phyloP scores from a whole-genome alignment of 2,797 vertebrate genomes.

The Darevskia nairensis region DNA sequence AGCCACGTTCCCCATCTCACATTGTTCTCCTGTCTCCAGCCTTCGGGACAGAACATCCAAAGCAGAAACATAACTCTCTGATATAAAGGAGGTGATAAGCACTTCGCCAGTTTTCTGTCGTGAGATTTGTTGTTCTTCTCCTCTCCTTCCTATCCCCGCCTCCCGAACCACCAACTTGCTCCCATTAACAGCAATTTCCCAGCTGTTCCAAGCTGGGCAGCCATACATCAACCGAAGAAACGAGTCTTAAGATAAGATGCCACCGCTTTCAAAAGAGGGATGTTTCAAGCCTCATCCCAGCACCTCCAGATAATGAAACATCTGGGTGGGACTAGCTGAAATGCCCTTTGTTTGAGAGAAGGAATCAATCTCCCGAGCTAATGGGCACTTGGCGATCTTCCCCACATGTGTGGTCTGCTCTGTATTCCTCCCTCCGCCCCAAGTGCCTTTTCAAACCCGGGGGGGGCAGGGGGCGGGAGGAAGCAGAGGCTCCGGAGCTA shows the following conservation, averaged over 20 bases:
- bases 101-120: neutral
- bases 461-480: neutral
- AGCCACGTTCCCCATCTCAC: neutral
- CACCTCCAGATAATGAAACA: slow-evolving; percentile 29
- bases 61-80: neutral
- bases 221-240: slow-evolving; percentile 6
- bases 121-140: neutral
- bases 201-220: slow-evolving; percentile 38
- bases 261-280: slow-evolving; percentile 7
- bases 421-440: slow-evolving; percentile 6
- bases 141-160: neutral
- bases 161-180: neutral
- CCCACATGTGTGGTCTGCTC: slow-evolving; percentile 38
- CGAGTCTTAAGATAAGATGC: neutral
- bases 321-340: neutral
- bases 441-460: slow-evolving; percentile 38
- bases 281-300: slow-evolving; percentile 41
- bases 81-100: neutral
- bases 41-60: neutral
- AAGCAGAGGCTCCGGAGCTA: slow-evolving; percentile 35
- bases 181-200: neutral
- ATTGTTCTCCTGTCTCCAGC: neutral
- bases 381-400: neutral
- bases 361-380: slow-evolving; percentile 47
- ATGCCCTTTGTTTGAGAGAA: slow-evolving; percentile 29